Evolutionary conservation across 2,113 vertebrate genomes (phyloP), one percentile per base, ranked within the genome.

Genomic region (Pholis gunnellus): DNA sequence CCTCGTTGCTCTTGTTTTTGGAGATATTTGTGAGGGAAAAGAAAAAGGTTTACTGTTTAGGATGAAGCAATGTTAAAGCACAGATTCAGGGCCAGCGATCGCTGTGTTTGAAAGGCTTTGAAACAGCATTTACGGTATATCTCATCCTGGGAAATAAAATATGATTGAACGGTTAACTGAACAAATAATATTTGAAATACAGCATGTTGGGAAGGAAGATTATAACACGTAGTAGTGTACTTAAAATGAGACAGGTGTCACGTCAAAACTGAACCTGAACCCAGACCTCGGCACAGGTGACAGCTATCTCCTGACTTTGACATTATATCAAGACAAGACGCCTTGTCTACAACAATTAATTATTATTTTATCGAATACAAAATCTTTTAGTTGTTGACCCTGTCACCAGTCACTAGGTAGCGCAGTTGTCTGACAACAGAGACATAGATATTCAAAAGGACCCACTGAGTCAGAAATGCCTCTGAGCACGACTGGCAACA

Each of bases 251-350:
- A 79, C 40, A 67, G 72, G 61, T 59, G 76, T 48, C 71, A 52
- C 29, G 34, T 57, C 54, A 36, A 56, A 18, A 54, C 20, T 79
- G 72, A 34, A 61, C 68, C 50, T 44, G 46, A 73, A 85, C 75
- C 78, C 60, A 57, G 71, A 36, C 75, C 50, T 63, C 36, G 34
- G 54, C 69, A 29, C 75, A 60, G 9, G 29, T 72, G 79, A 80
- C 79, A 82, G 74, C 69, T 68, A 60, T 69, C 75, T 67, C n/a
- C 60, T 50, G 69, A 44, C 54, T 59, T 40, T 70, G 60, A 74
- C 71, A 27, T 42, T 31, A 75, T 31, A 44, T 67, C 40, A 44
- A 15, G 31, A 44, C 57, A 25, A 63, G 3, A 57, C 54, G 9
- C 48, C 8, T 36, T 18, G 17, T 54, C 18, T 38, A 36, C 17